Evolutionary conservation across 2,797 vertebrate species (phyloP).

Genomic region (Rhabdomys pumilio): DNA sequence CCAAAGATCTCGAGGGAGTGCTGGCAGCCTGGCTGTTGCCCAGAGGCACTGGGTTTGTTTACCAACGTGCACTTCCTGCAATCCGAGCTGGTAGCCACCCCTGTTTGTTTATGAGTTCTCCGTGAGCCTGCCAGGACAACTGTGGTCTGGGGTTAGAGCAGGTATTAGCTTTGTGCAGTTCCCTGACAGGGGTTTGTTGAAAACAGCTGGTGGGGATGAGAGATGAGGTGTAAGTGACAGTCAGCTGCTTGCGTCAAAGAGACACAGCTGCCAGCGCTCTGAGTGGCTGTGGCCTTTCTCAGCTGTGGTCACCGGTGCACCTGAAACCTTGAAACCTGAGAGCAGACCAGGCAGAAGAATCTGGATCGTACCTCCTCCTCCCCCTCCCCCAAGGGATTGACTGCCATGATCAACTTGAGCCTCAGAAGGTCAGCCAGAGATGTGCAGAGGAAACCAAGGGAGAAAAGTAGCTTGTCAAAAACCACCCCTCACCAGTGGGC

Average conservation of each 20-base stretch:
- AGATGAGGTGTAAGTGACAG: not conserved
- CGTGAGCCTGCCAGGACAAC: too few species aligned
- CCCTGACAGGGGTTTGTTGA: not conserved
- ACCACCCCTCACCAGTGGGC: not conserved
- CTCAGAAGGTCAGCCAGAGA: slow-evolving; percentile 16
- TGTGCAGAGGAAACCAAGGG: not conserved
- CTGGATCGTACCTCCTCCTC: not conserved
- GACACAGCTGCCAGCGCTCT: not conserved
- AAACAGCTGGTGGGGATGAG: not conserved
- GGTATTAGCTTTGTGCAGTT: not conserved
- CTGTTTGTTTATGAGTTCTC: slow-evolving; percentile 10
- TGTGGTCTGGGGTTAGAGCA: not conserved
- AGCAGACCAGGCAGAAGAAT: not conserved
- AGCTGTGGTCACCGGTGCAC: not conserved
- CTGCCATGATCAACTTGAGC: slow-evolving; percentile 46
- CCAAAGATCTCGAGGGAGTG: not conserved
- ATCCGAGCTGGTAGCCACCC: not conserved
- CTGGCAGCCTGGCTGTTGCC: not conserved
- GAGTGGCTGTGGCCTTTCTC: not conserved
- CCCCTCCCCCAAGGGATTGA: not conserved
- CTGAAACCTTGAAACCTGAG: slow-evolving; percentile 4
- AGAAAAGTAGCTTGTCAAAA: slow-evolving; percentile 52
- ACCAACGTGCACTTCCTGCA: slow-evolving; percentile 10
- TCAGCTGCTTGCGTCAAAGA: not conserved
- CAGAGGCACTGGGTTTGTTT: not conserved